Percentiles rank a stretch among this genome's conserved stretches.
Conservation (phyloP, 1,140 invertebrate genomes). For the Oryzaephilus surinamensis region DNA sequence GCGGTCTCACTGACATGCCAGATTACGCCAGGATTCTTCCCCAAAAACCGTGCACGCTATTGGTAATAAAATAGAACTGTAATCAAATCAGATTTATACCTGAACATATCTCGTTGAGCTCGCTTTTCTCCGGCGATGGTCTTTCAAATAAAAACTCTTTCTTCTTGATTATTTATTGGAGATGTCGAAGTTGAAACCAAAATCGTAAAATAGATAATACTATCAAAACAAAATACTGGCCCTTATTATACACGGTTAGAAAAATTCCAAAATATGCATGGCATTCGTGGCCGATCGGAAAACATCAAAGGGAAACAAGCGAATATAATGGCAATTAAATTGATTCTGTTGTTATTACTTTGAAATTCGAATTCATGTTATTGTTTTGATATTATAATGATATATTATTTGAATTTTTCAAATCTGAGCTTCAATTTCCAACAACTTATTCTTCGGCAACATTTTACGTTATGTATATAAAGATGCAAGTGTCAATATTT, state of each 20-base stretch:
- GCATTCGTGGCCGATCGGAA: too few species aligned
- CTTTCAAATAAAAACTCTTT: conserved; percentile 11
- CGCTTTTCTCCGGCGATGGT: conserved; percentile 7
- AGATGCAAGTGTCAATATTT: too few species aligned
- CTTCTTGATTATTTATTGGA: conserved; percentile 13
- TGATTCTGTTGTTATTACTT: too few species aligned
- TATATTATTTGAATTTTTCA: too few species aligned
- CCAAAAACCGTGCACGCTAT: conserved; percentile 12
- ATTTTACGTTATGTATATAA: too few species aligned
- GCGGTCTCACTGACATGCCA: conserved; percentile 16
- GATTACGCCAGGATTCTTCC: conserved; percentile 11
- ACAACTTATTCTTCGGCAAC: too few species aligned
- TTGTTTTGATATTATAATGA: too few species aligned
- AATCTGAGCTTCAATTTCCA: too few species aligned
- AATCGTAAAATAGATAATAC: conserved; percentile 2
- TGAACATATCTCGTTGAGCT: conserved; percentile 11
- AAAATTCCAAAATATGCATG: background rate
- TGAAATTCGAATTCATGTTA: too few species aligned
- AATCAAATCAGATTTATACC: conserved; percentile 18
- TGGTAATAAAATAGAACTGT: conserved; percentile 17
- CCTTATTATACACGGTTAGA: background rate
- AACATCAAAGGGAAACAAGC: background rate
- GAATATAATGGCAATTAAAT: background rate
- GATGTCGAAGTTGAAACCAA: conserved; percentile 7
- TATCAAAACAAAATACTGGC: background rate